Base-by-base conservation (phyloP, 92 coral and sea anemone species). In the Actinernus sp. region DNA sequence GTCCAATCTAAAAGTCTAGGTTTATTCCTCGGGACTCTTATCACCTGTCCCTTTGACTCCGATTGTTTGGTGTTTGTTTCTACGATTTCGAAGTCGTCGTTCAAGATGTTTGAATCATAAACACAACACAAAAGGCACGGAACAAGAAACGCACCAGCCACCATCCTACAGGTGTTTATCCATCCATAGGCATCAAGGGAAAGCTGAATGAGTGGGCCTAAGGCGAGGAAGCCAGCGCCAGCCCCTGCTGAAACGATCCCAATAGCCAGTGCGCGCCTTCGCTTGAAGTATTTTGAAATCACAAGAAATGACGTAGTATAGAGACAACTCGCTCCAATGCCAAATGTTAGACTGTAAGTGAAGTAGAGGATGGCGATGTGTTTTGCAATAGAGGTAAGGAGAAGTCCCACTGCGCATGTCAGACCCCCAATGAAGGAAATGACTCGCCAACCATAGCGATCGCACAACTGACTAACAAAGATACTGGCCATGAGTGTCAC, bases 351-450 rank as follows among this genome's bases (percentile, higher is more conserved):
- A 39, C 85, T 74, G 39, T 68, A 87, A 29, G 85, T 68, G 1
- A 63, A 37, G 40, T 55, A 74, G 18, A 87, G 6, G 2, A 52
- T 50, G 37, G 31, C 13, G 16, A 87, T 60, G 52, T 43, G 68
- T 24, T 67, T 55, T 12, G 84, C 64, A 52, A 82, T 54, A n/a
- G 93, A 82, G 8, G 89, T 74, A 24, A 58, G 10, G 27, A 70
- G 39, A 4, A 87, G 75, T 31, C 93, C 65, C 14, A 76, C 5
- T 1, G 80, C 48, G 34, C 78, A 81, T 26, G 65, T 39, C 23
- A 87, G 26, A 50, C 61, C 84, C 27, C 93, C 93, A 23, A 55
- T 38, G 32, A 87, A 31, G 14, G 85, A 48, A 1, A 82, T 71
- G 29, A 65, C 52, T n/a, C 89, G 79, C 28, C 82, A 48, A 63